These are phyloP conservation scores for Euglossa dilemma DNA, from an alignment of 1,140 invertebrate species.

Conservation along the genomic window DNA sequence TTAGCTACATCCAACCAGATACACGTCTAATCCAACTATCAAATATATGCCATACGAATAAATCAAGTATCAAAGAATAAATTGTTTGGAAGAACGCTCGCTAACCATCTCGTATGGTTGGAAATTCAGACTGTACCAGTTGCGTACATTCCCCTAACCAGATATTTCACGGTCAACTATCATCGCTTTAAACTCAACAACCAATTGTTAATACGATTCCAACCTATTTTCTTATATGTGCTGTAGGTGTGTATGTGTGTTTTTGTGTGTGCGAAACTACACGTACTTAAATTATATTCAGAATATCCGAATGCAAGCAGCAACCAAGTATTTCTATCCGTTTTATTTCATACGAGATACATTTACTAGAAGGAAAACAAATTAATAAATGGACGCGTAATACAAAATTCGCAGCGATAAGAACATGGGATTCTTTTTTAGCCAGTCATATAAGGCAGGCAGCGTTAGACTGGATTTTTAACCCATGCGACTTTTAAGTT, in stretches of 20 bases:
- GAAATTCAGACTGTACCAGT: background rate
- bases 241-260: background rate
- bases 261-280: background rate
- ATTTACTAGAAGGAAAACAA: conserved; percentile 21
- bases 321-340: conserved; percentile 39
- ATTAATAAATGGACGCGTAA: conserved; percentile 27
- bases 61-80: background rate
- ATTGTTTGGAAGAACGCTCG: background rate
- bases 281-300: conserved; percentile 22
- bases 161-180: background rate
- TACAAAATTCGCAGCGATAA: conserved; percentile 8
- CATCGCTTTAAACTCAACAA: background rate
- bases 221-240: background rate
- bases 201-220: background rate
- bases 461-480: conserved; percentile 74
- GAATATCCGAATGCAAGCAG: conserved; percentile 41
- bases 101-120: background rate
- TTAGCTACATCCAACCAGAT: background rate
- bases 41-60: background rate
- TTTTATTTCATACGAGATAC: conserved; percentile 52
- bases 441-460: conserved; percentile 69
- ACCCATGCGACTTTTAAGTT: conserved; percentile 75
- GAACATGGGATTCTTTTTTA: conserved; percentile 27
- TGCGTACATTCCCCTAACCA: background rate
- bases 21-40: background rate